Conservation (phyloP, 2,113 vertebrate species). For the Epinephelus cyanopodus region DNA sequence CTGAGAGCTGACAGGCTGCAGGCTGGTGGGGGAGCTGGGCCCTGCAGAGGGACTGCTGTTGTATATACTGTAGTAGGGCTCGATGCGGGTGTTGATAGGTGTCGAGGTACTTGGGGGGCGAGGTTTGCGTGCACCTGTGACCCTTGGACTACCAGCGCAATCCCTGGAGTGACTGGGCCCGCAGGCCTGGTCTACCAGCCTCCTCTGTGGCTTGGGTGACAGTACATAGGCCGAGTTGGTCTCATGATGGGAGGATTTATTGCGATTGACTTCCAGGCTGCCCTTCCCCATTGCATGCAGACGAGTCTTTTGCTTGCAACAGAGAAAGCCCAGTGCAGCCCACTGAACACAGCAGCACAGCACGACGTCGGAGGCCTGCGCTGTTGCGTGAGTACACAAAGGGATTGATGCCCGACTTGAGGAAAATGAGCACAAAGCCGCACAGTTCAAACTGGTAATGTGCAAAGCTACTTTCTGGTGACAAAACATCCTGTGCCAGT, state of each 20-base stretch:
- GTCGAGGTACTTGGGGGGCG: slow-evolving; percentile 92
- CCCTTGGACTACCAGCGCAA: slow-evolving; percentile 87
- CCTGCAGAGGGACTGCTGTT: slow-evolving; percentile 91
- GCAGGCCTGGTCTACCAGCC: slow-evolving; percentile 93
- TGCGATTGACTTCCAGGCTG: slow-evolving; percentile 94
- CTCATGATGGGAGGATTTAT: slow-evolving; percentile 97
- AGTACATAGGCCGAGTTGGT: slow-evolving; percentile 95
- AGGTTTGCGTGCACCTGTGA: slow-evolving; percentile 85
- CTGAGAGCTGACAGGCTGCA: slow-evolving; percentile 87
- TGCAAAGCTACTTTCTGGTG: slow-evolving; percentile 85
- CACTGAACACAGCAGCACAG: slow-evolving; percentile 92
- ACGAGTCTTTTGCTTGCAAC: slow-evolving; percentile 94
- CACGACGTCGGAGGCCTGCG: slow-evolving; percentile 90
- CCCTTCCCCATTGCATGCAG: slow-evolving; percentile 94
- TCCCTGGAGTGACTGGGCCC: slow-evolving; percentile 93
- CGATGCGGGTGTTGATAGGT: slow-evolving; percentile 94
- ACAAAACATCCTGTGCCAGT: slow-evolving; percentile 89
- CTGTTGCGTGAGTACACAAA: slow-evolving; percentile 98
- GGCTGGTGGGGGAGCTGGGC: slow-evolving; percentile 86
- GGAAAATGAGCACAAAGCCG: slow-evolving; percentile 94
- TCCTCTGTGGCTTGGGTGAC: slow-evolving; percentile 93
- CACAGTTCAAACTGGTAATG: slow-evolving; percentile 96
- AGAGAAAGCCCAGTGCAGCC: slow-evolving; percentile 87
- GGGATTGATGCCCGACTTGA: slow-evolving; percentile 96
- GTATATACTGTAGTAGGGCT: slow-evolving; percentile 97